A percentile compares a stretch with the other conserved stretches of the same genome.
Conservation (phyloP, 2,113 vertebrate species). For the Pachypanchax playfairii region DNA sequence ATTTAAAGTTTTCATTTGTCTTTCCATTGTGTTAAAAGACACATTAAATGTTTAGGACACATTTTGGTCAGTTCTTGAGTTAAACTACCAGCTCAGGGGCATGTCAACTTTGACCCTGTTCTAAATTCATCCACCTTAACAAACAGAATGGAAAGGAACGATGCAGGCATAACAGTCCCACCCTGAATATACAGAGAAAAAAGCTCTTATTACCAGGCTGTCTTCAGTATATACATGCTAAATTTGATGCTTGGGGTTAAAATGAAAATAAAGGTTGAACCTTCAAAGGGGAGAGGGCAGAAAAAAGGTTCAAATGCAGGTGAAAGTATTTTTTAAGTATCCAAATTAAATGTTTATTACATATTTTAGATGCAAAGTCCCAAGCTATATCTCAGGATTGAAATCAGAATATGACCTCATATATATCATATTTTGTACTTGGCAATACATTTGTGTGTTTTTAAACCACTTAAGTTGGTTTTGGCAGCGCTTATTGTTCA, state of each 20-base stretch:
- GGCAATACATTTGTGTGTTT: background rate
- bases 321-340: no score
- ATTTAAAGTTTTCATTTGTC: background rate
- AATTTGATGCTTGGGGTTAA: constrained; percentile 4
- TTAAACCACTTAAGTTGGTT: background rate
- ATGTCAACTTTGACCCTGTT: background rate
- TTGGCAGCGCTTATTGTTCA: background rate
- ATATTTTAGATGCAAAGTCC: background rate
- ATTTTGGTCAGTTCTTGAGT: background rate
- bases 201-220: background rate
- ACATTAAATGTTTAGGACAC: background rate
- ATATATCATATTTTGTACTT: background rate
- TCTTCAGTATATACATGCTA: background rate
- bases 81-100: background rate
- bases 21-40: background rate
- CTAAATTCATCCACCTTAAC: background rate
- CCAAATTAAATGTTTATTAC: no score
- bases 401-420: background rate
- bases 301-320: no score
- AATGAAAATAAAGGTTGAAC: background rate
- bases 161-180: background rate
- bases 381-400: constrained; percentile 1
- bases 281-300: no score
- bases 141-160: background rate
- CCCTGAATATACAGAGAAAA: background rate